Evolutionary conservation across 2,888 invertebrate species (phyloP).

Genomic region (Caenorhabditis becei): DNA sequence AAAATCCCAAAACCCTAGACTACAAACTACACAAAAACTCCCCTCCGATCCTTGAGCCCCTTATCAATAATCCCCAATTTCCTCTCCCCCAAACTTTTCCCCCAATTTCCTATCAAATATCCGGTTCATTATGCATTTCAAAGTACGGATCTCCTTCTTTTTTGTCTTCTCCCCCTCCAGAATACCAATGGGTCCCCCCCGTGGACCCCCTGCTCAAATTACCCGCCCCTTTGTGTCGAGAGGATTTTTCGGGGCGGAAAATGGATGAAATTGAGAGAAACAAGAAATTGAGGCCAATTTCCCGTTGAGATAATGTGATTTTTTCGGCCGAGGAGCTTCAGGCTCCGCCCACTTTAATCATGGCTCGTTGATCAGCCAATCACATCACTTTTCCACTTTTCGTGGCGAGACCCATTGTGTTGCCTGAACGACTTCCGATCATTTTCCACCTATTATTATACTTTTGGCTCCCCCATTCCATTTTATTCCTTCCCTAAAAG

Average conservation of each 20-base stretch:
- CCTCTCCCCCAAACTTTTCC: neutral
- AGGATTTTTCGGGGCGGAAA: neutral
- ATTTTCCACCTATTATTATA: constrained; percentile 6
- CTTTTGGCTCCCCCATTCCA: neutral
- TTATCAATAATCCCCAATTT: constrained; percentile 6
- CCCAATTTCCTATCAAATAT: constrained; percentile 49
- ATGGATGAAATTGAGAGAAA: constrained; percentile 1
- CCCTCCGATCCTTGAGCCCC: too few species aligned
- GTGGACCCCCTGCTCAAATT: constrained; percentile 30
- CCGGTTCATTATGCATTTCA: constrained; percentile 57
- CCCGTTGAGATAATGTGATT: constrained; percentile 38
- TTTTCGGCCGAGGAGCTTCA: neutral
- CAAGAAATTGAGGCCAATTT: constrained; percentile 24
- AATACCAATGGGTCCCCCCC: constrained; percentile 49
- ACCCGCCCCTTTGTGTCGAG: constrained; percentile 24
- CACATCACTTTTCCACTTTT: constrained; percentile 17
- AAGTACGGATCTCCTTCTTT: constrained; percentile 25
- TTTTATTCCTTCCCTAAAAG: neutral
- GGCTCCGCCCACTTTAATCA: constrained; percentile 47
- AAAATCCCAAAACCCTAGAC: too few species aligned
- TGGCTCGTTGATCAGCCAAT: constrained; percentile 22
- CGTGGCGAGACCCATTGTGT: neutral
- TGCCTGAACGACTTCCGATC: constrained; percentile 4
- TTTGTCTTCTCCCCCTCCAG: constrained; percentile 7
- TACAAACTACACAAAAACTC: too few species aligned